Conservation (phyloP, 2,888 invertebrate species). For the Pteria penguin region DNA sequence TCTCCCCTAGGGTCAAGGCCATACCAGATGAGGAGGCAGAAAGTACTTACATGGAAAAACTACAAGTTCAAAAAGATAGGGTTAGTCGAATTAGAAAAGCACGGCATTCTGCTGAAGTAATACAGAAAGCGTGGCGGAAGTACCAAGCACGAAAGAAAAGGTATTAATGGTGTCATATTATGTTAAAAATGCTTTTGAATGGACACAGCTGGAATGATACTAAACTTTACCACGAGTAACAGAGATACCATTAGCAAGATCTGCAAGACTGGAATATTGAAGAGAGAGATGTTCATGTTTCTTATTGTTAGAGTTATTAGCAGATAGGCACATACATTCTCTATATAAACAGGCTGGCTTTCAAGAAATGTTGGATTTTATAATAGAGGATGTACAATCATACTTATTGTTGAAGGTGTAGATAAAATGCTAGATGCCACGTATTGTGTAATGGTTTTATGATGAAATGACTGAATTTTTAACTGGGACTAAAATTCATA, state of each 20-base stretch:
- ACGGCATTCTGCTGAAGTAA: constrained; percentile 68
- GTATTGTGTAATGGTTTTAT: no score
- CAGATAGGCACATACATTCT: no score
- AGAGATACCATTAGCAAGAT: not conserved
- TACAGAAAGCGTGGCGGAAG: constrained; percentile 71
- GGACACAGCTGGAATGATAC: not conserved
- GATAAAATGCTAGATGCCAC: no score
- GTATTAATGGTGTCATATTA: not conserved
- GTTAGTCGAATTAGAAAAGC: constrained; percentile 70
- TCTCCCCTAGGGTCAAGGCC: constrained; percentile 53
- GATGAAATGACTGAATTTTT: no score
- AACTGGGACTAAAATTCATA: no score
- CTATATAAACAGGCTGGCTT: no score
- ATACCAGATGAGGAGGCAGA: constrained; percentile 67
- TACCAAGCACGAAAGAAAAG: constrained; percentile 47
- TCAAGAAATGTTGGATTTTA: no score
- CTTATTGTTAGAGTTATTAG: no score
- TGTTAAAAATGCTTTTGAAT: not conserved
- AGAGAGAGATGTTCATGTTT: no score
- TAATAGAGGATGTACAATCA: no score
- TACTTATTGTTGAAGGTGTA: no score
- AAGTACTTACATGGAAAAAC: constrained; percentile 65
- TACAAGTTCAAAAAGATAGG: constrained; percentile 66
- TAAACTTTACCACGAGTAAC: not conserved
- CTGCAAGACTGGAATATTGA: not conserved